Evolutionary conservation across 2,888 invertebrate genomes (phyloP), one percentile per base, ranked within the genome.

Genomic region (Leptodirus hochenwartii): DNA sequence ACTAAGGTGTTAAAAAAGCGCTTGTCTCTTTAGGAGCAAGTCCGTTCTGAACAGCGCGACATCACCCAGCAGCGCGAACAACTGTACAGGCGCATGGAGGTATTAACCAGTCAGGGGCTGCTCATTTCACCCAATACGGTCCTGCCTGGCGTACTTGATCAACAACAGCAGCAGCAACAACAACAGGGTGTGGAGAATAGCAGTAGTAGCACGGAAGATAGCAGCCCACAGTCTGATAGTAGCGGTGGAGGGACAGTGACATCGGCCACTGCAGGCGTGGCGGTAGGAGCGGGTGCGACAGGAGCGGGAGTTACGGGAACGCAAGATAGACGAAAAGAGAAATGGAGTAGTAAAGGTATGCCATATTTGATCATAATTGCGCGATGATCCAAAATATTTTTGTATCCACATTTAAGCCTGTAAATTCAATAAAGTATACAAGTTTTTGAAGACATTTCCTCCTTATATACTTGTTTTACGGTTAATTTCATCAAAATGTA

Each of bases 11-110:
- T n/a, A n/a, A n/a, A n/a, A n/a, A n/a, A n/a, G n/a, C n/a, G n/a
- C 15, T 38, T 64, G n/a, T n/a, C n/a, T n/a, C n/a, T 59, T n/a
- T n/a, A n/a, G n/a, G 67, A 78, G 29, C 71, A 73, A 47, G 59
- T 79, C 30, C 54, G 71, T 27, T 68, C 68, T 0, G 82, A 87
- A 35, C 80, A 85, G 46, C 72, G 76, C 37, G 91, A 93, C 47
- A 75, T 93, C 9, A 75, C 72, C 13, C 80, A 85, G 41, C 90
- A 91, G 50, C 63, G 90, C n/a, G 91, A 93, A 44, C 78, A 88
- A 43, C 59, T 93, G 8, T 90, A 82, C 49, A 64, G 87, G 28
- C 75, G 87, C 52, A 66, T 90, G 51, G 90, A 93, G 49, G 64
- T 80, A 27, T 57, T 90, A 23, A 74, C 78, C 32, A 71, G 68